Evolutionary conservation across 2,113 vertebrate genomes (phyloP).

Genomic region (Probosciger aterrimus): DNA sequence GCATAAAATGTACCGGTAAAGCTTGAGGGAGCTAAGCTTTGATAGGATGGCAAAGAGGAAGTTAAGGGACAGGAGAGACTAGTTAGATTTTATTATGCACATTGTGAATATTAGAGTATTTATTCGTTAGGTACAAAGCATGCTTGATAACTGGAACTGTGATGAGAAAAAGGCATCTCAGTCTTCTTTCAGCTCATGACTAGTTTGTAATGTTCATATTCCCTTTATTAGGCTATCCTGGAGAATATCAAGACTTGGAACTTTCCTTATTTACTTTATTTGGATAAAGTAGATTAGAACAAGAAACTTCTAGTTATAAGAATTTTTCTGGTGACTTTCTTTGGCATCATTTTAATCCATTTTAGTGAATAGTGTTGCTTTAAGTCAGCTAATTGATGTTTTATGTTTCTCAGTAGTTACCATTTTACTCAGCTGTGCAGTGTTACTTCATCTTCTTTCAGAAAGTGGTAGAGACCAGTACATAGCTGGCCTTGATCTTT

Average conservation of each 20-base stretch:
- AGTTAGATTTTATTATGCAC: neutral
- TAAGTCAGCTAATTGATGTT: neutral
- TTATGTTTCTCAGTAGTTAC: neutral
- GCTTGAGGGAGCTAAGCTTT: neutral
- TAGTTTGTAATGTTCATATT: neutral
- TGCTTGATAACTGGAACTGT: neutral
- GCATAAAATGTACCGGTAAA: neutral
- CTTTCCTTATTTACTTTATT: neutral
- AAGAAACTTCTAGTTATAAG: neutral
- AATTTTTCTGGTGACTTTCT: neutral
- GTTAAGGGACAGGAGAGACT: neutral
- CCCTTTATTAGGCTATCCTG: neutral
- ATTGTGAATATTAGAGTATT: neutral
- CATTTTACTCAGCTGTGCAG: neutral
- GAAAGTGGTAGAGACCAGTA: neutral
- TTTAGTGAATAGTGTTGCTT: neutral
- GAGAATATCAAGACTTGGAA: neutral
- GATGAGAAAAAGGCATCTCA: neutral
- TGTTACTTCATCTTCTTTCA: neutral
- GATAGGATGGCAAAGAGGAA: neutral
- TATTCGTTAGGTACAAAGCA: neutral
- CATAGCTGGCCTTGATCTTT: neutral
- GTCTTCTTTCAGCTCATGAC: neutral
- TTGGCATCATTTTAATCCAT: neutral
- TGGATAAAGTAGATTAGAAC: neutral